A percentile compares a stretch with the other conserved stretches of the same genome.
phyloP scores from a whole-genome alignment of 1,140 invertebrate genomes.

The Yoshiicerus persimilis region DNA sequence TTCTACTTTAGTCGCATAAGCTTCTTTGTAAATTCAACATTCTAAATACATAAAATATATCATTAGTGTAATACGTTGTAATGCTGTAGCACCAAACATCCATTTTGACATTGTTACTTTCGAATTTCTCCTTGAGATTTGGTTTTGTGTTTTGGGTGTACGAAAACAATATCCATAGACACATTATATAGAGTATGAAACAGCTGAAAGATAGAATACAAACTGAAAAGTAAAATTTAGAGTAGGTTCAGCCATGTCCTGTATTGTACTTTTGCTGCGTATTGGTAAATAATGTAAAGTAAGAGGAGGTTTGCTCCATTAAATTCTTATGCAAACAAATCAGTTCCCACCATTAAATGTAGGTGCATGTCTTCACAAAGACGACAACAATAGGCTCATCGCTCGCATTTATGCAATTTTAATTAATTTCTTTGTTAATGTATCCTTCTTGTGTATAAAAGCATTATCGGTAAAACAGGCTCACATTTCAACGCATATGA shows the following conservation, averaged over 20 bases:
- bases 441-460: neutral
- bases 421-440: neutral
- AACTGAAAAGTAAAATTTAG: neutral
- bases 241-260: neutral
- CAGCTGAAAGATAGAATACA: neutral
- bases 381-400: neutral
- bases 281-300: neutral
- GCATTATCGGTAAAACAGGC: neutral
- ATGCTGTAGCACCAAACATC: too few relatives aligned
- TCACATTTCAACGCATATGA: neutral
- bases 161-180: neutral
- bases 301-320: neutral
- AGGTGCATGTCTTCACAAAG: neutral
- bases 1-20: too few relatives aligned
- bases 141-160: neutral
- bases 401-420: too few relatives aligned
- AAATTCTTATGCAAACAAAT: neutral
- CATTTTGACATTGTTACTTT: conserved; percentile 1
- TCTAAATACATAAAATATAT: neutral
- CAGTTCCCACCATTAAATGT: neutral
- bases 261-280: neutral
- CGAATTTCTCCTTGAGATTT: conserved; percentile 15
- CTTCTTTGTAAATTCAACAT: too few relatives aligned
- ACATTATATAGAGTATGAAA: neutral
- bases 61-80: too few relatives aligned